A percentile compares a stretch with the other conserved stretches of the same genome.
These are phyloP conservation scores for Carcinoscorpius rotundicauda DNA, from an alignment of 1,140 invertebrate genomes.

Conservation along the genomic window DNA sequence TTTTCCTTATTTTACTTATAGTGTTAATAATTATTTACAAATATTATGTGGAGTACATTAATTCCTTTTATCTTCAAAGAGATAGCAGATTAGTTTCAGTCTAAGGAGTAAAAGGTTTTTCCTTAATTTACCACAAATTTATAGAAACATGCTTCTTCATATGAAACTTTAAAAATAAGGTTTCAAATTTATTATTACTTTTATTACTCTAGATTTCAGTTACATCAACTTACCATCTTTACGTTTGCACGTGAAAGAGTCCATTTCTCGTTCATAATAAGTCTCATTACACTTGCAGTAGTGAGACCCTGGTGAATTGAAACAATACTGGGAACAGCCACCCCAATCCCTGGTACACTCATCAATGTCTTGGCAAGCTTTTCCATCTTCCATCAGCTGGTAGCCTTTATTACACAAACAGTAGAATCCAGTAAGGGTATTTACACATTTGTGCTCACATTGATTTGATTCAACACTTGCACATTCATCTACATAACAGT, in stretches of 20 bases:
- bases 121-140: too few relatives aligned
- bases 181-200: too few relatives aligned
- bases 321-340: constrained; percentile 87
- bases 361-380: constrained; percentile 60
- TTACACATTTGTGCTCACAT: constrained; percentile 89
- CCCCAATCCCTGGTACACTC: constrained; percentile 83
- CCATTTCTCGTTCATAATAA: constrained; percentile 72
- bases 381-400: constrained; percentile 44
- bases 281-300: constrained; percentile 92
- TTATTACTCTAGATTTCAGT: too few relatives aligned
- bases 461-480: constrained; percentile 77
- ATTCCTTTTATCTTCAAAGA: too few relatives aligned
- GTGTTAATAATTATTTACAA: too few relatives aligned
- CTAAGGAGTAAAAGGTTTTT: too few relatives aligned
- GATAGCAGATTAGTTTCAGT: too few relatives aligned
- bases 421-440: constrained; percentile 80
- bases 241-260: constrained; percentile 81
- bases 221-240: constrained; percentile 46
- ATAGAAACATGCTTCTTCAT: constrained; percentile 34
- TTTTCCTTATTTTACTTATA: too few relatives aligned
- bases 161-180: constrained; percentile 21
- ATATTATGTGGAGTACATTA: too few relatives aligned
- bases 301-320: constrained; percentile 88
- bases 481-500: constrained; percentile 94
- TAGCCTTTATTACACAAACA: constrained; percentile 94